phyloP scores from a whole-genome alignment of 2,888 invertebrate genomes.

The Coremacera marginata region DNA sequence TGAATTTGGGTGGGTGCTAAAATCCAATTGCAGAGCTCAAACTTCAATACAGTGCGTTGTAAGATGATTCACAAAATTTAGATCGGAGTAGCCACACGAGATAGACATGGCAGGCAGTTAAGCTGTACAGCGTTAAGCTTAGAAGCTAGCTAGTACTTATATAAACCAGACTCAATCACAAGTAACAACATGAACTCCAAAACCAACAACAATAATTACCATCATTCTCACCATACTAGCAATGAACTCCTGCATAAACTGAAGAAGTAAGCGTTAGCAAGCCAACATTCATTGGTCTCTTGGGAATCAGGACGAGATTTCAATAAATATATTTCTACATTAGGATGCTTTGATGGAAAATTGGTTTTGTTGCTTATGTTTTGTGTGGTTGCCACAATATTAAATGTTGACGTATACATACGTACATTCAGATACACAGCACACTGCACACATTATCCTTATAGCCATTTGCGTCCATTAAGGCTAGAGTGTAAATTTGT shows the following conservation, averaged over 20 bases:
- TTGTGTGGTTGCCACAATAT: no score
- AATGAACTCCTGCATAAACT: neutral
- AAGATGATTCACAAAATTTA: neutral
- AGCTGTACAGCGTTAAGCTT: neutral
- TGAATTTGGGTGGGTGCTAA: neutral
- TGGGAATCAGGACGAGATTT: constrained; percentile 20
- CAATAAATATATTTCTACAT: constrained; percentile 13
- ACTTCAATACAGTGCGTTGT: neutral
- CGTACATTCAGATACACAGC: no score
- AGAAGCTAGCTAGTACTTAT: neutral
- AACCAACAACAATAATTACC: neutral
- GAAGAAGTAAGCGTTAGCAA: neutral
- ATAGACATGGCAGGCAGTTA: neutral
- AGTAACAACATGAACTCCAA: neutral
- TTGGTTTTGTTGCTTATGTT: no score
- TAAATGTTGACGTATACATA: no score
- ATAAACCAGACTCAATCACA: neutral
- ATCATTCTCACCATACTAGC: neutral
- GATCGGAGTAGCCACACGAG: neutral
- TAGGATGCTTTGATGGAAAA: neutral
- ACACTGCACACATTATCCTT: neutral
- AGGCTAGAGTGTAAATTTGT: neutral
- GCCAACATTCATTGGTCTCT: neutral
- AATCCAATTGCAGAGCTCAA: constrained; percentile 1
- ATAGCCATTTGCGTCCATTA: constrained; percentile 14